Conservation (phyloP, 2,113 vertebrate species). For the Epinephelus fuscoguttatus region DNA sequence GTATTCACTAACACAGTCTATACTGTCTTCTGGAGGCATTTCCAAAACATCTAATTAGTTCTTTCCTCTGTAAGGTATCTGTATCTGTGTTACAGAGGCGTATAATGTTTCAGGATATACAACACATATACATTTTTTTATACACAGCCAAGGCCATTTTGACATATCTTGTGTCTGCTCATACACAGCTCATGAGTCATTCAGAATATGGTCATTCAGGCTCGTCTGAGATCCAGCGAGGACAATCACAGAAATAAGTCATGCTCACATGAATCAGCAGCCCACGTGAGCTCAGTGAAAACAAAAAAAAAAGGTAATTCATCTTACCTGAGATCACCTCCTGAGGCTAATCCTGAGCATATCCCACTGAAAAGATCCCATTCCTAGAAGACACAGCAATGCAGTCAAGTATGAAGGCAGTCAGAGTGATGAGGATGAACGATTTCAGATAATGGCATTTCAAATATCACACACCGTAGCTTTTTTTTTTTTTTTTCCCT, state of each 20-base stretch:
- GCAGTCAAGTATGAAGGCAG: slow-evolving; percentile 2
- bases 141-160: neutral
- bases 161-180: slow-evolving; percentile 26
- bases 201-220: slow-evolving; percentile 17
- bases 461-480: neutral
- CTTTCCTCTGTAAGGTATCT: slow-evolving; percentile 10
- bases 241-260: slow-evolving; percentile 20
- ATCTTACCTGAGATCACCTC: slow-evolving; percentile 66
- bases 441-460: slow-evolving; percentile 3
- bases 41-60: slow-evolving; percentile 37
- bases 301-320: slow-evolving; percentile 2
- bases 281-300: slow-evolving; percentile 3
- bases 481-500: too few relatives aligned
- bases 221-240: neutral
- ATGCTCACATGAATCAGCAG: slow-evolving; percentile 46
- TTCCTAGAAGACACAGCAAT: slow-evolving; percentile 53
- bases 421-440: neutral
- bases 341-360: neutral
- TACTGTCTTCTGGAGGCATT: slow-evolving; percentile 18
- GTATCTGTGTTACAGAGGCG: neutral
- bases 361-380: slow-evolving; percentile 1
- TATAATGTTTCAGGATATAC: slow-evolving; percentile 18
- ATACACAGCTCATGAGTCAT: neutral
- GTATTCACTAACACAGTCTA: neutral
- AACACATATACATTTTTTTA: neutral